Evolutionary conservation across 2,797 vertebrate species (phyloP), one percentile per base, ranked within the genome.

Genomic region (Cirrhinus mrigala): DNA sequence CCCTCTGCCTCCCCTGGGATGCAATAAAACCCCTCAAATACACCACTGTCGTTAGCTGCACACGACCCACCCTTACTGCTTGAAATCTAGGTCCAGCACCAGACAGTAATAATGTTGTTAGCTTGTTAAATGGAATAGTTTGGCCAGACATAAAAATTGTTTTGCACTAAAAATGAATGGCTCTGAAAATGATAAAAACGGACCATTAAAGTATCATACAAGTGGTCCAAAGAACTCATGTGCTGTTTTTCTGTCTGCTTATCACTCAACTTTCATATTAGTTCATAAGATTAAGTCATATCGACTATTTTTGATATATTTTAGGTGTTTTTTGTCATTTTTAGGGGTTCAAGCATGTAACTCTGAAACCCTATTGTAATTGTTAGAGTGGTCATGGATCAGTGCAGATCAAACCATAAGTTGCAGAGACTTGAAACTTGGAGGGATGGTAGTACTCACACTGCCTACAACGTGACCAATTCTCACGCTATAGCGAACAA

Each of bases 1-100:
- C 69, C 70, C 27, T 80, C 78, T 64, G 29, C 37, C 48, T 54
- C 77, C 71, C 60, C 22, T 76, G 60, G 71, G 82, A 83, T 76
- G 71, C 60, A 54, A 83, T 68, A 83, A 64, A 83, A 52, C 56
- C 70, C 27, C n/a, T 76, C 4, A 66, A 54, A 83, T 20, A 66
- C 71, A 27, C 20, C 44, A 66, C 60, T 66, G 22, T 11, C 9
- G 2, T 76, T 54, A 56, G 74, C 74, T 77, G 52, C 74, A 58
- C 20, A n/a, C 8, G 60, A 54, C 22, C 22, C 58, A 14, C 9
- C 15, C 33, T 76, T 80, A 37, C 62, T 80, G 79, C 10, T 68
- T 29, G 10, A 52, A 29, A 80, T 52, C 46, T 66, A 58, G 60
- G 46, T 52, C 12, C 20, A 76, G 62, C 60, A 14, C n/a, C 71